phyloP scores from a whole-genome alignment of 2,113 vertebrate species.

The Acanthisitta chloris region DNA sequence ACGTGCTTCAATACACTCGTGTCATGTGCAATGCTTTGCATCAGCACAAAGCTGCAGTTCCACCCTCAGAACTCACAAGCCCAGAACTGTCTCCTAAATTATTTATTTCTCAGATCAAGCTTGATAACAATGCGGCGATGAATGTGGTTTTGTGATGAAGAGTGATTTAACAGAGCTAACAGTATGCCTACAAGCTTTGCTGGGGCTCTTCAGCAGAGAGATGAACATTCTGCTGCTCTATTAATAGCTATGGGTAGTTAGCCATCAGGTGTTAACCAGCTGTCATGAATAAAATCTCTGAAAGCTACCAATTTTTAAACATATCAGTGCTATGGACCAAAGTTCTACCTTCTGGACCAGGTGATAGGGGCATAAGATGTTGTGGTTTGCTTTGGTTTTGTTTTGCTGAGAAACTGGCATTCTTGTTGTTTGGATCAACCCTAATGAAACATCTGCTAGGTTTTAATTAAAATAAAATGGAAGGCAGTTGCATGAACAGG shows the following conservation, averaged over 20 bases:
- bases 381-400: neutral
- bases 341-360: neutral
- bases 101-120: neutral
- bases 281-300: neutral
- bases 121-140: neutral
- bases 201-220: neutral
- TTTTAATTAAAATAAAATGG: conserved; percentile 68
- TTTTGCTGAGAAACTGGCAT: neutral
- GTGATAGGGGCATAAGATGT: neutral
- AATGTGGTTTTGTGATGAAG: neutral
- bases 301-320: neutral
- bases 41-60: neutral
- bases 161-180: neutral
- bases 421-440: neutral
- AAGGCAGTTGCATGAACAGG: conserved; percentile 44
- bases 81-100: neutral
- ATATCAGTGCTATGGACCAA: neutral
- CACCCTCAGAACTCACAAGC: neutral
- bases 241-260: neutral
- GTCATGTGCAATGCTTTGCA: neutral
- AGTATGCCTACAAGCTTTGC: neutral
- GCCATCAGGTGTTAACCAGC: neutral
- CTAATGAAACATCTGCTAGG: conserved; percentile 60
- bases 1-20: neutral
- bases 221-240: neutral